These are phyloP conservation scores for Benitochromis conjunctus DNA, from an alignment of 2,113 vertebrate species.

Conservation along the genomic window DNA sequence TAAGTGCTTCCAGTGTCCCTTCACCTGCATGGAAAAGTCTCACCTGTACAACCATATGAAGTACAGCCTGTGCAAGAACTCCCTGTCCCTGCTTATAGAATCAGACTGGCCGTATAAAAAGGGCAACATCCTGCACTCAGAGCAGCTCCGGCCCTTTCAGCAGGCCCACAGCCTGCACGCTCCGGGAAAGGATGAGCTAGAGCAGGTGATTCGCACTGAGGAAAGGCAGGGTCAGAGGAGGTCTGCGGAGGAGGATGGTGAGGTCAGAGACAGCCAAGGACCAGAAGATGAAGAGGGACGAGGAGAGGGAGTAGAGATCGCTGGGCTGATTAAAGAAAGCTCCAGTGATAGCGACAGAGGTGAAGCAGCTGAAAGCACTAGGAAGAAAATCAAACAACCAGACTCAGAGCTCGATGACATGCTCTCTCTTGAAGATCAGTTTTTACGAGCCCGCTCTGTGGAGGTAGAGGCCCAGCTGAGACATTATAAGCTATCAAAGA, in stretches of 20 bases:
- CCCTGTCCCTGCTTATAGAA: constrained; percentile 90
- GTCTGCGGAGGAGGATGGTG: constrained; percentile 64
- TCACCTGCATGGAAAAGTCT: constrained; percentile 99
- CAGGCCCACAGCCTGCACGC: constrained; percentile 37
- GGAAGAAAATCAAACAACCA: constrained; percentile 71
- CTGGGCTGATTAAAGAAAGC: constrained; percentile 20
- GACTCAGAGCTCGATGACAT: constrained; percentile 79
- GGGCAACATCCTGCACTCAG: constrained; percentile 78
- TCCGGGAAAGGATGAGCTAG: constrained; percentile 47
- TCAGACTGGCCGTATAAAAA: constrained; percentile 93
- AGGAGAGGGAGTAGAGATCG: constrained; percentile 37
- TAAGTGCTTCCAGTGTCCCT: constrained; percentile 99
- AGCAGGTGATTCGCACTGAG: constrained; percentile 30
- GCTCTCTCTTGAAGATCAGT: constrained; percentile 79
- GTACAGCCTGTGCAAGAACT: constrained; percentile 98
- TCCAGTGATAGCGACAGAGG: not conserved
- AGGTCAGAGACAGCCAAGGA: constrained; percentile 53
- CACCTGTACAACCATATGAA: constrained; percentile 99
- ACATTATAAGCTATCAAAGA: constrained; percentile 78
- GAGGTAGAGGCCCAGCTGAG: constrained; percentile 81
- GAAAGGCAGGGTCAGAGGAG: constrained; percentile 48
- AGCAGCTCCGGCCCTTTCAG: constrained; percentile 80
- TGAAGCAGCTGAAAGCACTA: constrained; percentile 28
- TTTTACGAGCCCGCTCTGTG: constrained; percentile 67
- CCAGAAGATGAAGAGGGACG: constrained; percentile 33